Base-by-base conservation (phyloP, 1,140 invertebrate genomes). In the Pseudomyrmex gracilis region DNA sequence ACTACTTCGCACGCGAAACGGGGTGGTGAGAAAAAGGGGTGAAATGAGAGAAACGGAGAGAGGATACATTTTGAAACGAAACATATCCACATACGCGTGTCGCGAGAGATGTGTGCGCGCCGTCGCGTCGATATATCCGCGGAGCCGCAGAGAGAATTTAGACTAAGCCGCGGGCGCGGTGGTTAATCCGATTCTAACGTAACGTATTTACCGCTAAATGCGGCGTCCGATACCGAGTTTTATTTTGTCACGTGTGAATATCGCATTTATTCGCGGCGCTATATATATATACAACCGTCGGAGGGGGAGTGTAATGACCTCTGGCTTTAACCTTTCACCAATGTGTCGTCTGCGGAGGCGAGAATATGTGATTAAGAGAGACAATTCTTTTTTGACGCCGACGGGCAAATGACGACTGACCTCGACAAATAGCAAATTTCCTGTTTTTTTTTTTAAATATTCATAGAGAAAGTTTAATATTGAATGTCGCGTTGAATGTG, bases 171-270 rank as follows among this genome's bases (percentile, higher is more conserved):
- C 5, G 5, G 34, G 0, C 15, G 12, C 34, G 34, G 7, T 34
- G 15, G 22, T 24, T 15, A 15, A 22, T 9, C 51, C 12, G 15
- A 78, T 78, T 70, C 53, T 58, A 34, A 34, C 76, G 64, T 78
- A 51, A 58, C 53, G 70, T 70, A 78, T 34, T 47, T 78, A 70
- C 20, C 43, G 43, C 15, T 78, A 70, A 78, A 70, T 70, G 43
- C 43, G 51, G 15, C 43, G 17, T 55, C 13, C 61, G 13, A 77
- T 77, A 66, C 4, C 24, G 51, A 47, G 66, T 34, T 78, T 78
- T 58, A 47, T 57, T 58, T 34, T 58, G 10, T 67, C 24, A 17
- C 60, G 15, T 43, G 70, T 13, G 45, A 51, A 64, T 53, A 22
- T 34, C 12, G n/a, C 60, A n/a, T 43, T 20, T 20, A 64, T 64